A percentile compares a stretch with the other conserved stretches of the same genome.
phyloP scores from a whole-genome alignment of 2,797 vertebrate genomes.

The Thunnus albacares region DNA sequence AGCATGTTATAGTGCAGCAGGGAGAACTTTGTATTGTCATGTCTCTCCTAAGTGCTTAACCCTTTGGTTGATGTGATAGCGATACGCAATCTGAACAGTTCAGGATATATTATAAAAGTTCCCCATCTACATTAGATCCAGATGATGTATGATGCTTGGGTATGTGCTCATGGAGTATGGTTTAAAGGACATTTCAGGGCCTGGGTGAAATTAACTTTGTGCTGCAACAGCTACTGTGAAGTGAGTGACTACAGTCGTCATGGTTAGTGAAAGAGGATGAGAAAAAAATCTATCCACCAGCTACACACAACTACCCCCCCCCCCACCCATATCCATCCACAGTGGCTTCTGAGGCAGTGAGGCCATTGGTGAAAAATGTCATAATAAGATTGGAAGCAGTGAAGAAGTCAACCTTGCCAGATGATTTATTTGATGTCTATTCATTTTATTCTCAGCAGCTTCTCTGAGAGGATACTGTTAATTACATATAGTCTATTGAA shows the following conservation, averaged over 20 bases:
- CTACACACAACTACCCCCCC: neutral
- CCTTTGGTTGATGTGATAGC: constrained; percentile 74
- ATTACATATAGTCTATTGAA: constrained; percentile 82
- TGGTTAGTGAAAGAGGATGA: constrained; percentile 58
- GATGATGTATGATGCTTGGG: constrained; percentile 65
- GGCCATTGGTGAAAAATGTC: constrained; percentile 62
- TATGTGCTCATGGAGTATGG: constrained; percentile 63
- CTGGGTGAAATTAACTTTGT: constrained; percentile 68
- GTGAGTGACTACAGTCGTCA: constrained; percentile 61
- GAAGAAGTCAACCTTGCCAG: constrained; percentile 62
- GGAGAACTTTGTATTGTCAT: constrained; percentile 81
- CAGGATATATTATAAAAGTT: constrained; percentile 59
- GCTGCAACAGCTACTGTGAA: constrained; percentile 58
- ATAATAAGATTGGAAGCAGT: constrained; percentile 65
- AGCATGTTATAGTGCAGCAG: constrained; percentile 76
- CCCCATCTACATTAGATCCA: constrained; percentile 67
- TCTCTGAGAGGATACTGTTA: constrained; percentile 79
- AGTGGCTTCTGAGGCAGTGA: constrained; percentile 51
- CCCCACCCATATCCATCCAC: constrained; percentile 38
- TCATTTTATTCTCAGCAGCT: constrained; percentile 71
- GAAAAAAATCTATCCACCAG: constrained; percentile 42
- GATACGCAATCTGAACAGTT: constrained; percentile 62
- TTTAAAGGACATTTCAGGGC: constrained; percentile 75
- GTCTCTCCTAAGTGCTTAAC: constrained; percentile 82
- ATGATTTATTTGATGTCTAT: constrained; percentile 79